phyloP scores from a whole-genome alignment of 2,888 invertebrate genomes.

The Polylopha cassiicola region DNA sequence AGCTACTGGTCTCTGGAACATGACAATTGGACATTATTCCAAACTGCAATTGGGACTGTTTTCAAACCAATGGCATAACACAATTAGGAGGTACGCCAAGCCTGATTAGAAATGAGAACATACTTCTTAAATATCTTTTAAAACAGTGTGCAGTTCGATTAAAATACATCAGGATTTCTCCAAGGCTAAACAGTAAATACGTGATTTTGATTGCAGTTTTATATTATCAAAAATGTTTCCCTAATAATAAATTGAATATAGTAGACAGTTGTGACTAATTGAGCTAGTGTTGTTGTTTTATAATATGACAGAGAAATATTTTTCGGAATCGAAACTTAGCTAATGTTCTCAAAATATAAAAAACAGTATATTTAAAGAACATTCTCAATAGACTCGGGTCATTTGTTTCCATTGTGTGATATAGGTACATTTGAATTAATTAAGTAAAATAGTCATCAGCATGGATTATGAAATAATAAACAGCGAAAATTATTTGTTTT shows the following conservation, averaged over 20 bases:
- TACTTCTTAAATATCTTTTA: too few relatives aligned
- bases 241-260: constrained; percentile 12
- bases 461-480: constrained; percentile 64
- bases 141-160: too few relatives aligned
- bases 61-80: too few relatives aligned
- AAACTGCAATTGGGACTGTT: too few relatives aligned
- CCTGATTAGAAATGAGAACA: too few relatives aligned
- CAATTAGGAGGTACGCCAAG: too few relatives aligned
- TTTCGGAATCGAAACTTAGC: constrained; percentile 15
- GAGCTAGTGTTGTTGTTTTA: constrained; percentile 70
- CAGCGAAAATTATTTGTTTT: constrained; percentile 44
- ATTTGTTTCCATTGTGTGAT: constrained; percentile 71
- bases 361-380: constrained; percentile 30
- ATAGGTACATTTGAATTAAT: constrained; percentile 67
- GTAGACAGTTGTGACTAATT: constrained; percentile 69
- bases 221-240: constrained; percentile 3
- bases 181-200: too few relatives aligned
- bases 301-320: constrained; percentile 53
- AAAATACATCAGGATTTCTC: too few relatives aligned
- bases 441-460: constrained; percentile 71
- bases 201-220: too few relatives aligned
- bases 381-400: constrained; percentile 39
- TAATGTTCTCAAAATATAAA: constrained; percentile 13
- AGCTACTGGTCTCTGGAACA: too few relatives aligned
- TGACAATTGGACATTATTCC: too few relatives aligned